These are phyloP conservation scores for Archaeoteleia sp. DNA, from an alignment of 2,888 invertebrate species.

Conservation along the genomic window DNA sequence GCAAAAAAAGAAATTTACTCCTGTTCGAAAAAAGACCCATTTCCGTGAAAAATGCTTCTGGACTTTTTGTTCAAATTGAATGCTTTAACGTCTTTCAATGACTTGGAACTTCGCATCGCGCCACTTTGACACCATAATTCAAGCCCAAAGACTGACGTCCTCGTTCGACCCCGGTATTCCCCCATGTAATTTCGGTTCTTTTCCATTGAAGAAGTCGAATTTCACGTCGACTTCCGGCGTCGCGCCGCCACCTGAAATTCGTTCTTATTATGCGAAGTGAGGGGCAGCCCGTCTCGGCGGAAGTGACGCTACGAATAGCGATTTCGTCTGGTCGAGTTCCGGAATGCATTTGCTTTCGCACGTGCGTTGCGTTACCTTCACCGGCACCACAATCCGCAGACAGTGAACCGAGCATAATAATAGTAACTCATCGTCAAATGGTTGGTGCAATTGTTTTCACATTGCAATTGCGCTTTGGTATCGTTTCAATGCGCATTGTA, in stretches of 20 bases:
- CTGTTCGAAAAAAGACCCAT: too few species aligned
- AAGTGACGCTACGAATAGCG: constrained; percentile 47
- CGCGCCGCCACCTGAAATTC: constrained; percentile 33
- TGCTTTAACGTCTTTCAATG: too few species aligned
- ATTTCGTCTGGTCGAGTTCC: constrained; percentile 47
- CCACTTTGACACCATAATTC: neutral
- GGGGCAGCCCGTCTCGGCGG: constrained; percentile 37
- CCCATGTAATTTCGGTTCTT: neutral
- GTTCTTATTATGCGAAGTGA: constrained; percentile 39
- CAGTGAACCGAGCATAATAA: too few species aligned
- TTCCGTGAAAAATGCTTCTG: too few species aligned
- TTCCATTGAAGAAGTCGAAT: constrained; percentile 21
- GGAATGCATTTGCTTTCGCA: constrained; percentile 42
- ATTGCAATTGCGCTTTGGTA: too few species aligned
- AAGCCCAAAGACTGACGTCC: neutral
- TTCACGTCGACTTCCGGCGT: constrained; percentile 23
- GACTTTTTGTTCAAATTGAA: too few species aligned
- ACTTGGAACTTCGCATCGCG: neutral
- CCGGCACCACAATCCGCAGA: constrained; percentile 20
- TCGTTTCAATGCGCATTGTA: too few species aligned
- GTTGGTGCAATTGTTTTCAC: too few species aligned
- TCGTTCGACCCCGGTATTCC: neutral
- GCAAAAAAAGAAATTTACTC: too few species aligned
- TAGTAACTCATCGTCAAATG: too few species aligned
- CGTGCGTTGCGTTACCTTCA: constrained; percentile 23